phyloP scores from a whole-genome alignment of 1,140 invertebrate species.

The Acromyrmex charruanus region DNA sequence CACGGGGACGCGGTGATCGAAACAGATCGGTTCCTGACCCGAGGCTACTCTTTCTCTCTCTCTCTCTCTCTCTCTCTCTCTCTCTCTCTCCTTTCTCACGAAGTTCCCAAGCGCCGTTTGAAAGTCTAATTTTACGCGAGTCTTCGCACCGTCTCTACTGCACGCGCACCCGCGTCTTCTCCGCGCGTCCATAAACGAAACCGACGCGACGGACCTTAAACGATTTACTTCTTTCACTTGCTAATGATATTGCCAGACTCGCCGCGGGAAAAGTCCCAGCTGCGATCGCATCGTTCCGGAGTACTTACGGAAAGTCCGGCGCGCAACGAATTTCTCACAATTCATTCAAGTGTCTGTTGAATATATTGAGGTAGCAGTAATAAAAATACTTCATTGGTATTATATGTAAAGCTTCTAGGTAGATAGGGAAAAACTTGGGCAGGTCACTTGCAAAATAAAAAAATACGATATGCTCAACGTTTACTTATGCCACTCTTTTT shows the following conservation, averaged over 20 bases:
- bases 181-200: slow-evolving; percentile 47
- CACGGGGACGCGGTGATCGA: slow-evolving; percentile 45
- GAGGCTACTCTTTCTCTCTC: slow-evolving; percentile 10
- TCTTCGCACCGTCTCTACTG: slow-evolving; percentile 27
- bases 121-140: slow-evolving; percentile 61
- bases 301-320: slow-evolving; percentile 48
- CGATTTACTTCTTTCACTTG: slow-evolving; percentile 64
- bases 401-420: background rate
- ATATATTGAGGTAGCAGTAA: background rate
- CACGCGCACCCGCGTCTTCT: background rate
- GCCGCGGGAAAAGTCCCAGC: slow-evolving; percentile 52
- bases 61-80: slow-evolving; percentile 9
- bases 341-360: slow-evolving; percentile 43
- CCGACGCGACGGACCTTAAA: slow-evolving; percentile 45
- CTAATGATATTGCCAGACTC: slow-evolving; percentile 54
- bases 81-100: background rate
- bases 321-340: slow-evolving; percentile 37
- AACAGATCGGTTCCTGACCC: slow-evolving; percentile 58
- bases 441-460: background rate
- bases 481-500: background rate
- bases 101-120: slow-evolving; percentile 29
- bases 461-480: background rate
- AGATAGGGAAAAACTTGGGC: background rate
- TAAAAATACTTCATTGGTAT: slow-evolving; percentile 26
- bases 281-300: slow-evolving; percentile 39